Evolutionary conservation across 2,797 vertebrate genomes (phyloP).

Genomic region (Alcedo atthis): DNA sequence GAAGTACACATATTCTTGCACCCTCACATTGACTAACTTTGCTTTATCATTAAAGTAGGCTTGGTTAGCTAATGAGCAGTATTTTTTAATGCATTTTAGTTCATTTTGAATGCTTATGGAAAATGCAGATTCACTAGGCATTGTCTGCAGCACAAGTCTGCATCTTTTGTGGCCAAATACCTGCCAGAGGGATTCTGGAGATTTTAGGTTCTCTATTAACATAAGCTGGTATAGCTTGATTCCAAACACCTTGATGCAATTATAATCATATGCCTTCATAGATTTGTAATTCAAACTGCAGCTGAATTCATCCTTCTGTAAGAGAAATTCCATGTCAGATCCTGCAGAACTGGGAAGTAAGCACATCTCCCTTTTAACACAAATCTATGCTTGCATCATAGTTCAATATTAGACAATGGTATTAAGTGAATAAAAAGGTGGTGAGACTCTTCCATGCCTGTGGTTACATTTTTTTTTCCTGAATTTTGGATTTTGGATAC

Average conservation of each 20-base stretch:
- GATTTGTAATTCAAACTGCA: not conserved
- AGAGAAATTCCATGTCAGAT: not conserved
- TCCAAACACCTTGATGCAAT: not conserved
- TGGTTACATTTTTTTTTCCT: not conserved
- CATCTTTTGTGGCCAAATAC: not conserved
- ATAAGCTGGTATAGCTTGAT: not conserved
- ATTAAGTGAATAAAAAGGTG: not conserved
- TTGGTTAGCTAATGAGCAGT: not conserved
- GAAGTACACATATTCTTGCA: not conserved
- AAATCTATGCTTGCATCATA: not conserved
- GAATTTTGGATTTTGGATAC: not conserved
- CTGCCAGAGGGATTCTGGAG: not conserved
- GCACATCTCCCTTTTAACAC: not conserved
- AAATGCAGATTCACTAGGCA: not conserved
- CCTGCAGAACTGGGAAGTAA: not conserved
- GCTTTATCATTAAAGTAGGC: not conserved
- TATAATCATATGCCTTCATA: not conserved
- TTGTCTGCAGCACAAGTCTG: not conserved
- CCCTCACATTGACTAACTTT: not conserved
- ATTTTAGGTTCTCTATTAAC: not conserved
- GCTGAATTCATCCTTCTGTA: not conserved
- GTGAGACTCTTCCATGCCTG: not conserved
- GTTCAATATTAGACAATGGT: not conserved
- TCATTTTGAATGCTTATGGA: not conserved
- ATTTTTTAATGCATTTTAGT: not conserved